Evolutionary conservation across 1,140 invertebrate genomes (phyloP).

Genomic region (Phocides pigmalion): DNA sequence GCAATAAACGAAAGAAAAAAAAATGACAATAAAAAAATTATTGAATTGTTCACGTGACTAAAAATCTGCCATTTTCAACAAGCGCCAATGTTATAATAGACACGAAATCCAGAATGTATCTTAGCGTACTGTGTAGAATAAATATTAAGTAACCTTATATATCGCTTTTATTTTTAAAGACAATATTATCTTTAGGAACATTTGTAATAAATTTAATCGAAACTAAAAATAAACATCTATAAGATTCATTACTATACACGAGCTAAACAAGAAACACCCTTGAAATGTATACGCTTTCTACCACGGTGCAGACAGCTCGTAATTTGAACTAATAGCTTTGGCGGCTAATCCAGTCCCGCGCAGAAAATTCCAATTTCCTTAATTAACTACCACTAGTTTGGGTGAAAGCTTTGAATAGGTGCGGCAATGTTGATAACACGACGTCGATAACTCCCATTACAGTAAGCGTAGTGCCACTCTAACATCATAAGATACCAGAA

Average conservation of each 20-base stretch:
- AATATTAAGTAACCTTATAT: no score
- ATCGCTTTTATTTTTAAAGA: no score
- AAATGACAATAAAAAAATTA: no score
- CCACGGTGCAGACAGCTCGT: conserved; percentile 61
- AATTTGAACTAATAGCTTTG: conserved; percentile 82
- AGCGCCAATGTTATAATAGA: no score
- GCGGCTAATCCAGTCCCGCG: conserved; percentile 74
- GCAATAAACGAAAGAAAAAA: no score
- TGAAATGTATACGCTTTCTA: conserved; percentile 33
- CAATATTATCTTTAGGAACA: no score
- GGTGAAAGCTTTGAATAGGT: conserved; percentile 69
- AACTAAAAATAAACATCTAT: background rate
- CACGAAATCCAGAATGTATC: no score
- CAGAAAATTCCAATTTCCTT: conserved; percentile 82
- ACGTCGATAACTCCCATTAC: conserved; percentile 68
- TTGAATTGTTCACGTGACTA: no score
- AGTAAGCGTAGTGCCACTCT: conserved; percentile 47
- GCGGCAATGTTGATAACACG: conserved; percentile 68
- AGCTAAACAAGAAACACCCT: conserved; percentile 19
- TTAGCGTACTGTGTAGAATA: no score
- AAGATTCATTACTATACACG: background rate
- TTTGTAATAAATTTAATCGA: no score
- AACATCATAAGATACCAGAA: conserved; percentile 18
- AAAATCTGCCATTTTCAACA: no score
- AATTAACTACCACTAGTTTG: conserved; percentile 78